phyloP scores from a whole-genome alignment of 2,888 invertebrate genomes.

The Plagodis pulveraria region DNA sequence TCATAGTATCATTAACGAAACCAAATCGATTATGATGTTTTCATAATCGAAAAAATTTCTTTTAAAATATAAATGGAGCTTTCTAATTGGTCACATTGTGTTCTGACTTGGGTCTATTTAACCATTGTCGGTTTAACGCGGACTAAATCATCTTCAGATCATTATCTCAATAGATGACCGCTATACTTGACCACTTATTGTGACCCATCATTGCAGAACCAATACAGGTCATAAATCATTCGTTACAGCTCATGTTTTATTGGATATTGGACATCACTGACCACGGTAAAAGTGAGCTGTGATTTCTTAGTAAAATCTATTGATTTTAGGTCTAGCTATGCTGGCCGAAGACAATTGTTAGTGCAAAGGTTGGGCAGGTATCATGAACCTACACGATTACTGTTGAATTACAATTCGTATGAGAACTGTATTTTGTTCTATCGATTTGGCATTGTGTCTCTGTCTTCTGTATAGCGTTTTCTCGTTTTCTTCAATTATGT shows the following conservation, averaged over 20 bases:
- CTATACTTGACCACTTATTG: slow-evolving; percentile 53
- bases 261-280: slow-evolving; percentile 3
- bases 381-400: slow-evolving; percentile 84
- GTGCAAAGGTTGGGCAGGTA: slow-evolving; percentile 70
- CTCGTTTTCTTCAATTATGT: slow-evolving; percentile 69
- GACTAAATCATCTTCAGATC: slow-evolving; percentile 81
- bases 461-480: slow-evolving; percentile 49
- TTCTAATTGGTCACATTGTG: slow-evolving; percentile 81
- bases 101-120: slow-evolving; percentile 61
- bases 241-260: slow-evolving; percentile 41
- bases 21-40: background rate
- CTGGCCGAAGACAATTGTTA: slow-evolving; percentile 68
- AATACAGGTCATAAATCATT: slow-evolving; percentile 52
- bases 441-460: slow-evolving; percentile 62
- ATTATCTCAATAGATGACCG: slow-evolving; percentile 78
- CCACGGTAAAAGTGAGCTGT: slow-evolving; percentile 1
- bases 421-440: slow-evolving; percentile 81
- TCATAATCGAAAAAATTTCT: slow-evolving; percentile 24
- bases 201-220: slow-evolving; percentile 55
- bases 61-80: slow-evolving; percentile 24
- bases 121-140: slow-evolving; percentile 79
- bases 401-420: slow-evolving; percentile 80
- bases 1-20: too few relatives aligned
- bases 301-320: slow-evolving; percentile 44
- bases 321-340: slow-evolving; percentile 52